Base-by-base conservation (phyloP, 2,888 invertebrate species). In the Amiota minor region DNA sequence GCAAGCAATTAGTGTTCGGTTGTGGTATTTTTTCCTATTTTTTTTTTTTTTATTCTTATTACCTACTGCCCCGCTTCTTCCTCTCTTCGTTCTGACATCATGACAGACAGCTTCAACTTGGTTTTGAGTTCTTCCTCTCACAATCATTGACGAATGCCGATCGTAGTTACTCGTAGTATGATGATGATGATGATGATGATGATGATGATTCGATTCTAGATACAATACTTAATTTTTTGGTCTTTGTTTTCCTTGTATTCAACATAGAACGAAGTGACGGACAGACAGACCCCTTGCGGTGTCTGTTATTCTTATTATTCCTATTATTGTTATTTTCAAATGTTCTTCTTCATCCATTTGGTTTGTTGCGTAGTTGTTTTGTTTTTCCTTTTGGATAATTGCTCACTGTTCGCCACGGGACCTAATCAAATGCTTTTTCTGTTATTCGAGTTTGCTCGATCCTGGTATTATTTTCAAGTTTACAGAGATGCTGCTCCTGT, bases 1-100 rank as follows among this genome's bases (percentile, higher is more conserved):
- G 81, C 84, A 79, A 83, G 84, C 87, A 86, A 86, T 86, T 87
- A 86, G 84, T 85, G 86, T 81, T 80, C 73, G 74, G 76, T 78
- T 79, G 78, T 76, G 83, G 68, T 65, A 80, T 78, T 80, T 55
- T 83, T 78, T 78, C 78, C 76, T 81, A 76, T 77, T 81, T 83
- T 80, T 78, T 79, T 79, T 80, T 77, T 73, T 82, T 78, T 84
- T 82, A 79, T 82, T 76, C 82, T 80, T 77, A 76, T 71, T 79
- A 74, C 71, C n/a, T 65, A 16, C 47, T 23, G 35, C 53, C n/a
- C 9, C n/a, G 53, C 9, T 53, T n/a, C 9, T n/a, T 53, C 16
- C 1, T 53, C 16, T 53, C 23, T 23, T 53, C 8, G 16, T 2
- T 14, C n/a, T 12, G 16, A 53, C 35, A 35, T 35, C 35, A 35